phyloP scores from a whole-genome alignment of 2,797 vertebrate species.

The Tarsius wallacei region DNA sequence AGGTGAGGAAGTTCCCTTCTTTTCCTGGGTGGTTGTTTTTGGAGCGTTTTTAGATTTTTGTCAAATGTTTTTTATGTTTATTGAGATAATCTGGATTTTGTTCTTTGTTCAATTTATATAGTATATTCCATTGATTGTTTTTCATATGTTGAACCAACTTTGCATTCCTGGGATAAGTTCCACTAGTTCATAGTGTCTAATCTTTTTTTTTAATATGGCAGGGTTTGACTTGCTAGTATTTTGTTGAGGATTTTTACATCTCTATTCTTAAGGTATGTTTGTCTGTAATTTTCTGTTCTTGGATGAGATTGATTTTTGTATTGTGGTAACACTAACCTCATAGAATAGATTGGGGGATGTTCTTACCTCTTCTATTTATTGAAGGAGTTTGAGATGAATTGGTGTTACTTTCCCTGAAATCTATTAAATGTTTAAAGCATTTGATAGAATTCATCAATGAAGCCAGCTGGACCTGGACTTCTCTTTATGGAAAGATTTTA shows the following conservation, averaged over 20 bases:
- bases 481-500: not conserved
- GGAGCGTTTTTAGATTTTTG: not conserved
- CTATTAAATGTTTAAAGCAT: not conserved
- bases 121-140: not conserved
- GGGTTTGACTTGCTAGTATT: slow-evolving; percentile 8
- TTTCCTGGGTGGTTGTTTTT: not conserved
- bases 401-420: not conserved
- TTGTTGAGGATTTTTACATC: slow-evolving; percentile 4
- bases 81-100: not conserved
- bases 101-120: not conserved
- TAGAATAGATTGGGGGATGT: not conserved
- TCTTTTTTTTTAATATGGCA: not conserved
- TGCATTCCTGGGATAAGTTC: not conserved
- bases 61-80: not conserved
- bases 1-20: not conserved
- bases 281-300: slow-evolving; percentile 23
- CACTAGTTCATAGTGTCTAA: not conserved
- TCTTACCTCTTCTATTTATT: not conserved
- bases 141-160: not conserved
- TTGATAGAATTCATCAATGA: not conserved
- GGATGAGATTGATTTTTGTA: slow-evolving; percentile 32
- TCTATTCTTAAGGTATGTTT: slow-evolving; percentile 24
- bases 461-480: not conserved
- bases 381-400: not conserved
- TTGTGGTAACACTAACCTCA: not conserved